These are phyloP conservation scores for Aromia moschata DNA, from an alignment of 2,888 invertebrate species.

Conservation along the genomic window DNA sequence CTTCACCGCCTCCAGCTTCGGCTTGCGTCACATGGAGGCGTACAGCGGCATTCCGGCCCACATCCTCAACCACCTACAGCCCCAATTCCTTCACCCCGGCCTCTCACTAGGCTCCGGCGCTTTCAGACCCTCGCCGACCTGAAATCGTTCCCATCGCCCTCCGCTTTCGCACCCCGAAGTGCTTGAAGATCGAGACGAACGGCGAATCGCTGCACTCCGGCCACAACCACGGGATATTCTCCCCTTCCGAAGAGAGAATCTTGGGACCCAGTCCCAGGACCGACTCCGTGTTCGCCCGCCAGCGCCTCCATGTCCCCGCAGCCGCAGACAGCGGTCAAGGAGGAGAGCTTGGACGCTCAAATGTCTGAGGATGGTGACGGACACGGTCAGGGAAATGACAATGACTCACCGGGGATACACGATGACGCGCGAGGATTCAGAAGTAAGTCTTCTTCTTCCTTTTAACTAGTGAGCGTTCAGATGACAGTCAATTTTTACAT, in stretches of 20 bases:
- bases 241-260: slow-evolving; percentile 60
- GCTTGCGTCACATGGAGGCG: slow-evolving; percentile 66
- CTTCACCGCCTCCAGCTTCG: slow-evolving; percentile 69
- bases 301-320: slow-evolving; percentile 68
- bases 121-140: slow-evolving; percentile 69
- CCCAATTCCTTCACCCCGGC: slow-evolving; percentile 75
- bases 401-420: slow-evolving; percentile 59
- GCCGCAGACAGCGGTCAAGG: slow-evolving; percentile 61
- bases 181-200: slow-evolving; percentile 65
- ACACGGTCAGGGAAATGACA: slow-evolving; percentile 57
- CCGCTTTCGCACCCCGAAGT: slow-evolving; percentile 79
- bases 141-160: slow-evolving; percentile 67
- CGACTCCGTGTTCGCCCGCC: slow-evolving; percentile 70
- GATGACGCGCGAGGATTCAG: slow-evolving; percentile 67
- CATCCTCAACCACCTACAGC: slow-evolving; percentile 76
- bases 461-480: neutral
- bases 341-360: slow-evolving; percentile 69
- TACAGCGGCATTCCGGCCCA: slow-evolving; percentile 73
- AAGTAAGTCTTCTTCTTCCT: slow-evolving; percentile 64
- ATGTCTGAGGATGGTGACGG: slow-evolving; percentile 69
- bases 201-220: slow-evolving; percentile 56
- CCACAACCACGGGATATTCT: slow-evolving; percentile 59
- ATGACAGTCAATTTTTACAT: too few relatives aligned
- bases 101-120: slow-evolving; percentile 70
- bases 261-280: slow-evolving; percentile 65